Conservation (phyloP, 2,888 invertebrate species). For the Papilio elwesi region DNA sequence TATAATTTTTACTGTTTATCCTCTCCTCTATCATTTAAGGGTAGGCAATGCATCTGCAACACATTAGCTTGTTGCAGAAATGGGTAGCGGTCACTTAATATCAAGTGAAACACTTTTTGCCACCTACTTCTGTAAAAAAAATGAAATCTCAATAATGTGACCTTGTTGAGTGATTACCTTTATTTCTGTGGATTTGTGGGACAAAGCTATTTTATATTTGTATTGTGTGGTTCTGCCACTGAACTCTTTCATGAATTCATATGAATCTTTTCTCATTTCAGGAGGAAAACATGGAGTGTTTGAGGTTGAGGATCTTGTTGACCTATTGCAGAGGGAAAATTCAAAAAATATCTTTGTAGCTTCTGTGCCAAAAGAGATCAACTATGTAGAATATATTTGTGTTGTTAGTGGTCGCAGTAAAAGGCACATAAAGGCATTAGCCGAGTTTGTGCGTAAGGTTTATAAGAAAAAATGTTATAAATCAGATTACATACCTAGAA, state of each 20-base stretch:
- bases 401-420: slow-evolving; percentile 90
- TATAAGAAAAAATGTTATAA: slow-evolving; percentile 88
- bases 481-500: slow-evolving; percentile 87
- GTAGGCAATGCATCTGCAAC: no score
- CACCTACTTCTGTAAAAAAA: no score
- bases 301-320: slow-evolving; percentile 93
- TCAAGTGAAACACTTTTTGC: no score
- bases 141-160: no score
- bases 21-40: no score
- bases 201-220: no score
- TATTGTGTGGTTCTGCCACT: no score
- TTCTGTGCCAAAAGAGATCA: slow-evolving; percentile 87
- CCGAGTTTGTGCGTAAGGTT: slow-evolving; percentile 89
- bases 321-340: slow-evolving; percentile 90
- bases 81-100: no score
- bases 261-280: slow-evolving; percentile 57
- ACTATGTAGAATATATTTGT: slow-evolving; percentile 94
- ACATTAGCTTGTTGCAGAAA: no score
- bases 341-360: slow-evolving; percentile 92
- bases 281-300: slow-evolving; percentile 94
- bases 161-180: no score
- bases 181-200: no score
- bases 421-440: slow-evolving; percentile 89
- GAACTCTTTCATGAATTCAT: not conserved
- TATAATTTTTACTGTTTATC: no score